These are phyloP conservation scores for Clarias platycephalus DNA, from an alignment of 2,797 vertebrate species.

Conservation along the genomic window DNA sequence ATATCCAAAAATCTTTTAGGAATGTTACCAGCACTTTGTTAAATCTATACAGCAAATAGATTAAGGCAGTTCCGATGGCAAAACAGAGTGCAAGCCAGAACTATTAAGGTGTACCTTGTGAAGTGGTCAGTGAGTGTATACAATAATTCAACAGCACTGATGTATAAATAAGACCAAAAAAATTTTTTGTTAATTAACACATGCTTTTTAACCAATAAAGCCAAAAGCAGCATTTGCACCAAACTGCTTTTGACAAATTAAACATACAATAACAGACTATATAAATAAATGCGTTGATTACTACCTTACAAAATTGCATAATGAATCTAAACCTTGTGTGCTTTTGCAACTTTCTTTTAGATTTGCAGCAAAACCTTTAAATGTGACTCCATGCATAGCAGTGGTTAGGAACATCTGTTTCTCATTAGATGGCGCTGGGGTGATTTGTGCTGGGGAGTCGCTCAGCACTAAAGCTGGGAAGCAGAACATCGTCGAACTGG, in stretches of 20 bases:
- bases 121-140: too few relatives aligned
- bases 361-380: background rate
- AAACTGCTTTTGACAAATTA: background rate
- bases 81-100: too few relatives aligned
- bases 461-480: constrained; percentile 53
- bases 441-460: constrained; percentile 46
- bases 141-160: background rate
- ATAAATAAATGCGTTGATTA: background rate
- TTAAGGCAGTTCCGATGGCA: too few relatives aligned
- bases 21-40: too few relatives aligned
- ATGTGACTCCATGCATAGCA: background rate
- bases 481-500: constrained; percentile 63
- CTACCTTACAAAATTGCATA: background rate
- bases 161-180: background rate
- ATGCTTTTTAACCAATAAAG: background rate
- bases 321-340: background rate
- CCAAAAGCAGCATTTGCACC: background rate
- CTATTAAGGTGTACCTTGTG: too few relatives aligned
- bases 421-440: constrained; percentile 48
- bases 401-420: constrained; percentile 63
- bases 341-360: background rate
- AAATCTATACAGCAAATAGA: too few relatives aligned
- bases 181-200: background rate
- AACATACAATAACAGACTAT: background rate
- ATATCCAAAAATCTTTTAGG: too few relatives aligned